A percentile compares a stretch with the other conserved stretches of the same genome.
Conservation (phyloP, 2,113 vertebrate genomes). For the Oncorhynchus gorbuscha region DNA sequence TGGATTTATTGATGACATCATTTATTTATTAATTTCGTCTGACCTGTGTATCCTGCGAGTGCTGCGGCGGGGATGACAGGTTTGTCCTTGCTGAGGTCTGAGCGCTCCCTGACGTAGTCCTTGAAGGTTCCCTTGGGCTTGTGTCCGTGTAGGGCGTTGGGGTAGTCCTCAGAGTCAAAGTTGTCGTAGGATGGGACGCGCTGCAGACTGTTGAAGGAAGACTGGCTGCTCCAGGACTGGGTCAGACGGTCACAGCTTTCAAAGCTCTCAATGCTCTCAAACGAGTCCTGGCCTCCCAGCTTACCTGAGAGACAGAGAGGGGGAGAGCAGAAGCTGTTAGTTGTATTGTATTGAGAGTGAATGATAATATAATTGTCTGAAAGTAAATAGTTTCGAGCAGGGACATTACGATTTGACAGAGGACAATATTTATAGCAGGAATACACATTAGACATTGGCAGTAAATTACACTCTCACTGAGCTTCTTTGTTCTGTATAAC, state of each 20-base stretch:
- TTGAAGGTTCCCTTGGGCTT: conserved; percentile 99
- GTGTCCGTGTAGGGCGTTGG: conserved; percentile 85
- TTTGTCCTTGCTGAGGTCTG: conserved; percentile 98
- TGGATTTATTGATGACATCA: too few species aligned
- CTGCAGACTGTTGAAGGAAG: conserved; percentile 96
- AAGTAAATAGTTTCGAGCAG: conserved; percentile 1
- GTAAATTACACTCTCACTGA: conserved; percentile 1
- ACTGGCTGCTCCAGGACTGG: conserved; percentile 99
- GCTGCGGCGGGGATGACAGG: conserved; percentile 98
- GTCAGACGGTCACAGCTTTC: conserved; percentile 95
- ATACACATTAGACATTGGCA: neutral
- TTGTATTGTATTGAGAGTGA: neutral
- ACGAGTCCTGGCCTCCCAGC: conserved; percentile 95
- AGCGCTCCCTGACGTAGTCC: conserved; percentile 97
- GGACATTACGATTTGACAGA: neutral
- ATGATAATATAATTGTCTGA: neutral
- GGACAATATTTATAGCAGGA: neutral
- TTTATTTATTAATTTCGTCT: conserved; percentile 17
- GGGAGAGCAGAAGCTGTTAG: neutral
- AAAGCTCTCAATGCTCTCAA: conserved; percentile 97
- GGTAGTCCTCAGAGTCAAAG: conserved; percentile 97
- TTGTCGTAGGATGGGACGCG: conserved; percentile 97
- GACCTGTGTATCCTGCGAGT: conserved; percentile 97
- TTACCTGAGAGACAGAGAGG: conserved; percentile 76
- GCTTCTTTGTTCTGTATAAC: conserved; percentile 13